phyloP scores from a whole-genome alignment of 1,140 invertebrate species.

The Stegodyphus dumicola region DNA sequence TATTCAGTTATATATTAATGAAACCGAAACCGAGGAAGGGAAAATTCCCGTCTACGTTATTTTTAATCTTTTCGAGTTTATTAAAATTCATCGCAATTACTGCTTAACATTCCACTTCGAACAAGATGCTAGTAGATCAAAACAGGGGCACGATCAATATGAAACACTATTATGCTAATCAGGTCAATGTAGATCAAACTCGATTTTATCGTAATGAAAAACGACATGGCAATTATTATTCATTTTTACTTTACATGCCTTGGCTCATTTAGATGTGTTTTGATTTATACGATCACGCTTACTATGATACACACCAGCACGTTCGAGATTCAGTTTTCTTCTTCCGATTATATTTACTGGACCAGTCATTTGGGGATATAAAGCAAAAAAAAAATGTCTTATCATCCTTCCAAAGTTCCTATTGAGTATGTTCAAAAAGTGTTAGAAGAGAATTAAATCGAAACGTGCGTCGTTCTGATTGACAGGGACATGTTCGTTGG shows the following conservation, averaged over 20 bases:
- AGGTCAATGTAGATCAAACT: not conserved
- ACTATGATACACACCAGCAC: slow-evolving; percentile 24
- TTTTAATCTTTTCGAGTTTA: not conserved
- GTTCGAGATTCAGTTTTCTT: slow-evolving; percentile 9
- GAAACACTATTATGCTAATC: not conserved
- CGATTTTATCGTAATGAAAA: slow-evolving; percentile 4
- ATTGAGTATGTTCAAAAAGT: no score
- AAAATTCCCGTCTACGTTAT: no score
- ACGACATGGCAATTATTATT: slow-evolving; percentile 8
- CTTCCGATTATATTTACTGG: slow-evolving; percentile 21
- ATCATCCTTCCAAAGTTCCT: not conserved
- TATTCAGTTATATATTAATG: no score
- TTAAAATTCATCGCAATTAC: not conserved
- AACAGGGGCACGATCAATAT: slow-evolving; percentile 33
- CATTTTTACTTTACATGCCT: not conserved
- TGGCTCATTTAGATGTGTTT: slow-evolving; percentile 34
- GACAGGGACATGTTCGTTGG: no score
- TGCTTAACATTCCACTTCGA: not conserved
- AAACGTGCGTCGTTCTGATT: no score
- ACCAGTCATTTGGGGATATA: not conserved
- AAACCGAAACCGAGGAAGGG: no score
- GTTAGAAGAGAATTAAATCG: no score
- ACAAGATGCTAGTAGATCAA: slow-evolving; percentile 14
- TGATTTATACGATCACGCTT: slow-evolving; percentile 19
- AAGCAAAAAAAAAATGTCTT: no score